A percentile compares a stretch with the other conserved stretches of the same genome.
phyloP scores from a whole-genome alignment of 2,797 vertebrate genomes.

The Danio albolineatus region DNA sequence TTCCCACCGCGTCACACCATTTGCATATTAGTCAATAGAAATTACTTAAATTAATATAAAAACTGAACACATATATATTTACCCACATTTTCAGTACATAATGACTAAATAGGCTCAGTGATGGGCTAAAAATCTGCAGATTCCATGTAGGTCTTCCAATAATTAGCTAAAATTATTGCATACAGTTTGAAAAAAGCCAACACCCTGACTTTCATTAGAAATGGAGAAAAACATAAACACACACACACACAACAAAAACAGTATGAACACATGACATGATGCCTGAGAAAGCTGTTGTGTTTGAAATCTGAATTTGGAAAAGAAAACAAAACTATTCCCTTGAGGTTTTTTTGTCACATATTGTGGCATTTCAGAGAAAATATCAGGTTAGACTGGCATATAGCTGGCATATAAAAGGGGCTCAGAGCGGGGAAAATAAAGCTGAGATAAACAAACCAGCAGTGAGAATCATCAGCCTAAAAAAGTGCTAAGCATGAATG shows the following conservation, averaged over 20 bases:
- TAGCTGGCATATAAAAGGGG: slow-evolving; percentile 26
- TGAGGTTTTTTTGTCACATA: slow-evolving; percentile 18
- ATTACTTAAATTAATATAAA: no score
- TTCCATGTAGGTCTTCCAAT: no score
- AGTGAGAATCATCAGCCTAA: slow-evolving; percentile 21
- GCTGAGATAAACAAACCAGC: slow-evolving; percentile 51
- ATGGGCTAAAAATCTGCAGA: no score
- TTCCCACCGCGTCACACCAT: no score
- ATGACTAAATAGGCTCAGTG: no score
- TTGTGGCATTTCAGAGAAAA: slow-evolving; percentile 26
- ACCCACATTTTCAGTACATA: no score
- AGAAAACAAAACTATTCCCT: background rate
- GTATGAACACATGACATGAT: slow-evolving; percentile 6
- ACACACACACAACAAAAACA: background rate
- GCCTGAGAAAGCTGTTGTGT: background rate
- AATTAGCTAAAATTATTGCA: no score
- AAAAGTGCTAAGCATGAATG: slow-evolving; percentile 43
- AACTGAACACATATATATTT: no score
- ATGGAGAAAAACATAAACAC: background rate
- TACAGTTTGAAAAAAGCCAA: background rate
- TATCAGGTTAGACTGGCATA: slow-evolving; percentile 36
- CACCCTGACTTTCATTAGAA: background rate
- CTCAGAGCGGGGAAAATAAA: background rate
- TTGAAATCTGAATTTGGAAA: slow-evolving; percentile 17
- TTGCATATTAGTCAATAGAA: no score